Conservation (phyloP, 2,888 invertebrate genomes). For the Sturmia bella region DNA sequence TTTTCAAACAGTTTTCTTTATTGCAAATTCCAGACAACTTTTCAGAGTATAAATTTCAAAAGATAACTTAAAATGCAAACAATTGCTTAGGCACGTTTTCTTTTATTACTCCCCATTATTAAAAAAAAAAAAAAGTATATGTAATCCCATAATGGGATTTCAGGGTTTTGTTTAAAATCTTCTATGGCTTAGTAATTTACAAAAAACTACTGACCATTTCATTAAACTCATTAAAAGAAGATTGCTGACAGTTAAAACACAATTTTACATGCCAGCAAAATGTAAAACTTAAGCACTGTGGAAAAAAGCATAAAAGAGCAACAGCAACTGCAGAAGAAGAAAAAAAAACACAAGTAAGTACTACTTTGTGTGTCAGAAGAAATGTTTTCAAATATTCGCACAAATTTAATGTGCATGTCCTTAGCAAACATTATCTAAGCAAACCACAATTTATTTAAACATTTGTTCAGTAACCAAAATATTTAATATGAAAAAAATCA, state of each 20-base stretch:
- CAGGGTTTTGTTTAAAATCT: neutral
- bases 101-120: too few relatives aligned
- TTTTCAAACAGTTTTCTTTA: too few relatives aligned
- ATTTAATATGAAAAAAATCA: conserved; percentile 15
- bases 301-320: neutral
- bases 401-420: conserved; percentile 43
- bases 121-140: too few relatives aligned
- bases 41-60: too few relatives aligned
- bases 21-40: too few relatives aligned
- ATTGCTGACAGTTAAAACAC: conserved; percentile 28
- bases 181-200: conserved; percentile 12
- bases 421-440: conserved; percentile 47
- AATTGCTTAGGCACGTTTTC: too few relatives aligned
- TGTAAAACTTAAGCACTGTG: conserved; percentile 5
- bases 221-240: conserved; percentile 23
- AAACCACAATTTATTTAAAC: conserved; percentile 54
- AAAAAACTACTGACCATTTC: conserved; percentile 25
- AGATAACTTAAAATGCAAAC: too few relatives aligned
- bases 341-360: neutral
- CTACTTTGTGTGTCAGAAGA: neutral
- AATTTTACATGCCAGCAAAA: conserved; percentile 18
- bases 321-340: neutral
- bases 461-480: conserved; percentile 38
- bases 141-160: neutral
- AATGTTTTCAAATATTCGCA: conserved; percentile 28